A percentile compares a stretch with the other conserved stretches of the same genome.
Conservation (phyloP, 2,797 vertebrate species). For the Gallinago nigripennis region DNA sequence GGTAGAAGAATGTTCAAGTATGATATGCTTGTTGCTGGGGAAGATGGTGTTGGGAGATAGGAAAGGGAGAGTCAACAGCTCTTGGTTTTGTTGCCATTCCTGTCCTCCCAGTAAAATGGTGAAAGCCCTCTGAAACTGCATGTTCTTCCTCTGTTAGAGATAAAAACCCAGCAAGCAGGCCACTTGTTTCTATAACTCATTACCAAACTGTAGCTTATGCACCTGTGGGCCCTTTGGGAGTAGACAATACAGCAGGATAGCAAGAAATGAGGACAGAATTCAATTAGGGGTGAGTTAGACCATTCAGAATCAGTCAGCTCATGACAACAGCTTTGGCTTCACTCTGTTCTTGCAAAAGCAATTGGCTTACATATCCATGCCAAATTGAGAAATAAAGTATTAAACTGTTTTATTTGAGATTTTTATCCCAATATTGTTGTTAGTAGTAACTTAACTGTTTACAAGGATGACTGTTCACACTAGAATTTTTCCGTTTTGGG, state of each 20-base stretch:
- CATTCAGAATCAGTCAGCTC: not conserved
- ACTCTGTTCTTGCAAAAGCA: not conserved
- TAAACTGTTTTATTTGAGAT: not conserved
- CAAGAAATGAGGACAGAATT: not conserved
- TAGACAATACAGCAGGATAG: not conserved
- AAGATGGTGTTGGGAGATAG: not conserved
- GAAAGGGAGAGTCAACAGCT: not conserved
- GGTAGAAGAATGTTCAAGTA: not conserved
- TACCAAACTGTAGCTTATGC: not conserved
- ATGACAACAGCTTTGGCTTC: not conserved
- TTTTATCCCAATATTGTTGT: not conserved
- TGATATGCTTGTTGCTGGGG: not conserved
- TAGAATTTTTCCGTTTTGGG: not conserved
- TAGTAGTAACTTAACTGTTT: not conserved
- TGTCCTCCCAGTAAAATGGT: not conserved
- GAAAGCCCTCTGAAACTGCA: not conserved
- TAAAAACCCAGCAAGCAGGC: not conserved
- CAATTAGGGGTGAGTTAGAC: not conserved
- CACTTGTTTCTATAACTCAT: not conserved
- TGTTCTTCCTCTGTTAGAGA: not conserved
- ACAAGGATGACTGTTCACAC: not conserved
- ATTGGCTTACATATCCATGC: fast-evolving
- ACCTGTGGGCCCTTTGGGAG: not conserved
- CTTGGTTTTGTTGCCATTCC: not conserved
- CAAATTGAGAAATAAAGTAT: not conserved